phyloP scores from a whole-genome alignment of 2,888 invertebrate species.

The Sinhomidia bicolor region DNA sequence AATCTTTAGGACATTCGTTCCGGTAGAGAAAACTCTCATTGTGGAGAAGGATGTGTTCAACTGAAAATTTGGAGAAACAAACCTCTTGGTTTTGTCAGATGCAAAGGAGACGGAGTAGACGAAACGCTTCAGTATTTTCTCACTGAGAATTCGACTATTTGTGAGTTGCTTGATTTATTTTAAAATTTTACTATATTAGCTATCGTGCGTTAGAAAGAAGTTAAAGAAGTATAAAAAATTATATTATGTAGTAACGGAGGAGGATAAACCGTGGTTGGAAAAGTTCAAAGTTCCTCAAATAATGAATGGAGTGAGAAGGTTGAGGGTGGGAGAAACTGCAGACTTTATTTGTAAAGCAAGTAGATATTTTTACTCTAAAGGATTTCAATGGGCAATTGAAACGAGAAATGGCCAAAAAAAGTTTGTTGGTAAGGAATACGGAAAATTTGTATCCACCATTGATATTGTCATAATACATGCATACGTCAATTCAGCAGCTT shows the following conservation, averaged over 20 bases:
- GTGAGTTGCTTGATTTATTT: constrained; percentile 55
- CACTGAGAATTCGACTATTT: constrained; percentile 68
- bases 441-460: no score
- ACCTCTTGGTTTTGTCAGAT: constrained; percentile 70
- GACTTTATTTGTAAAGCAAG: constrained; percentile 71
- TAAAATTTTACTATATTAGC: neutral
- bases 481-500: no score
- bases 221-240: no score
- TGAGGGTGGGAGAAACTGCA: constrained; percentile 68
- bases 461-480: no score
- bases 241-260: constrained; percentile 71
- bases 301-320: constrained; percentile 54
- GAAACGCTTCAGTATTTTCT: constrained; percentile 73
- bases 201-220: no score
- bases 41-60: constrained; percentile 73
- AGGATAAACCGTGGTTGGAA: constrained; percentile 51
- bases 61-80: constrained; percentile 73
- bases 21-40: constrained; percentile 67
- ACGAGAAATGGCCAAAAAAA: constrained; percentile 68
- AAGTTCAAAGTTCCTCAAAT: constrained; percentile 67
- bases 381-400: constrained; percentile 76
- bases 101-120: constrained; percentile 73
- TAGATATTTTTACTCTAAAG: constrained; percentile 74
- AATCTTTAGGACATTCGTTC: constrained; percentile 39
- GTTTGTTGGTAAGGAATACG: constrained; percentile 66